phyloP scores from a whole-genome alignment of 2,888 invertebrate genomes.

The Pachliopta kotzebuea region DNA sequence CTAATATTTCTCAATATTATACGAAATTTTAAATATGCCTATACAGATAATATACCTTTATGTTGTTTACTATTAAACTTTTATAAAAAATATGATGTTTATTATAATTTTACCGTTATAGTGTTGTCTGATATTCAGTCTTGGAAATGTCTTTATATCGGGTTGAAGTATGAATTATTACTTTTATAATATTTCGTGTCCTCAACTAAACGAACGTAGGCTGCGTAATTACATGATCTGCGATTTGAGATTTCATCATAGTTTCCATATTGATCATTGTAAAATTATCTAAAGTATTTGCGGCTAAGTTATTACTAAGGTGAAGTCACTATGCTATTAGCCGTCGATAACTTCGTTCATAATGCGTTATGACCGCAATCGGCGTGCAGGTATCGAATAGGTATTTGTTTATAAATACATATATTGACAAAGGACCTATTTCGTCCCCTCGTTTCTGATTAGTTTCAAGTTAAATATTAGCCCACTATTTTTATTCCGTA shows the following conservation, averaged over 20 bases:
- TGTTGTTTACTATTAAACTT: neutral
- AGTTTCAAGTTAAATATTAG: slow-evolving; percentile 48
- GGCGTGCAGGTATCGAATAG: slow-evolving; percentile 21
- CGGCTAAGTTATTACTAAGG: slow-evolving; percentile 10
- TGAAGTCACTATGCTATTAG: slow-evolving; percentile 19
- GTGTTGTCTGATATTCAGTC: neutral
- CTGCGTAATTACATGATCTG: slow-evolving; percentile 12
- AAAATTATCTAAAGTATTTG: slow-evolving; percentile 20
- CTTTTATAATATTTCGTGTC: neutral
- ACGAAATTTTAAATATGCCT: neutral
- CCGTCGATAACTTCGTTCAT: slow-evolving; percentile 11
- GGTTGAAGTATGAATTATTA: neutral
- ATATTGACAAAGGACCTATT: slow-evolving; percentile 58
- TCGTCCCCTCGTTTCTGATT: slow-evolving; percentile 43
- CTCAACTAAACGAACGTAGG: slow-evolving; percentile 1
- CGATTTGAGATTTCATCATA: slow-evolving; percentile 9
- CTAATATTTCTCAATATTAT: neutral
- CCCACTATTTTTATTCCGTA: slow-evolving; percentile 38
- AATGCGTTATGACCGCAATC: slow-evolving; percentile 26
- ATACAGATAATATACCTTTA: neutral
- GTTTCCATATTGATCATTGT: slow-evolving; percentile 15
- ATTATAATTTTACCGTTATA: neutral
- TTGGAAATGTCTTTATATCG: neutral
- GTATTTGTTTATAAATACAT: slow-evolving; percentile 17
- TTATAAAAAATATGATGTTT: neutral